A percentile compares a stretch with the other conserved stretches of the same genome.
phyloP scores from a whole-genome alignment of 2,888 invertebrate genomes.

The Ormyrus pomaceus region DNA sequence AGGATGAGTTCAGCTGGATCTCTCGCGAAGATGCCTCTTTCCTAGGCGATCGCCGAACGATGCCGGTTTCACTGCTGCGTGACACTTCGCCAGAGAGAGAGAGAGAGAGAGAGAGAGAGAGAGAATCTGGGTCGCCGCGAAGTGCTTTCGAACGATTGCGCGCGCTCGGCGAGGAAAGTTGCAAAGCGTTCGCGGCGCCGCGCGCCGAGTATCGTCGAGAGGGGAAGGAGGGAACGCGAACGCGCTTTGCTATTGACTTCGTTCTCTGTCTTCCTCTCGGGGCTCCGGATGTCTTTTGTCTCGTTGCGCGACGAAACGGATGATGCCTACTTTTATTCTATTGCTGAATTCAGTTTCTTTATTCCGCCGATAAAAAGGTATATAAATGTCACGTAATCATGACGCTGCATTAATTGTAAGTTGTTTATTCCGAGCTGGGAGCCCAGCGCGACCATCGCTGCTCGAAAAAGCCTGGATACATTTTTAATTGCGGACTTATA shows the following conservation, averaged over 20 bases:
- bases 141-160: slow-evolving; percentile 41
- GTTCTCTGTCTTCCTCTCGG: slow-evolving; percentile 1
- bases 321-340: slow-evolving; percentile 21
- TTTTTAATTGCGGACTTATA: too few relatives aligned
- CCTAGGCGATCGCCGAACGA: too few relatives aligned
- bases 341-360: too few relatives aligned
- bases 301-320: slow-evolving; percentile 15
- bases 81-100: slow-evolving; percentile 27
- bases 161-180: slow-evolving; percentile 24
- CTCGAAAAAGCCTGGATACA: too few relatives aligned
- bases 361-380: too few relatives aligned
- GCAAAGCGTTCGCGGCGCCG: neutral
- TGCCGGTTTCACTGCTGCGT: slow-evolving; percentile 13
- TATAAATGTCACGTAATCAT: too few relatives aligned
- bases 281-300: slow-evolving; percentile 21
- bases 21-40: slow-evolving; percentile 22
- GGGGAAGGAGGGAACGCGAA: neutral
- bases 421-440: too few relatives aligned
- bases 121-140: slow-evolving; percentile 45
- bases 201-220: neutral
- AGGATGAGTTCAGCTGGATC: slow-evolving; percentile 33
- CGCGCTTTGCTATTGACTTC: slow-evolving; percentile 19
- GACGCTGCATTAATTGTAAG: too few relatives aligned
- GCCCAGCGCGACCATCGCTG: too few relatives aligned
- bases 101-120: too few relatives aligned